Conservation (phyloP, 2,888 invertebrate genomes). For the Oscheius sp. region DNA sequence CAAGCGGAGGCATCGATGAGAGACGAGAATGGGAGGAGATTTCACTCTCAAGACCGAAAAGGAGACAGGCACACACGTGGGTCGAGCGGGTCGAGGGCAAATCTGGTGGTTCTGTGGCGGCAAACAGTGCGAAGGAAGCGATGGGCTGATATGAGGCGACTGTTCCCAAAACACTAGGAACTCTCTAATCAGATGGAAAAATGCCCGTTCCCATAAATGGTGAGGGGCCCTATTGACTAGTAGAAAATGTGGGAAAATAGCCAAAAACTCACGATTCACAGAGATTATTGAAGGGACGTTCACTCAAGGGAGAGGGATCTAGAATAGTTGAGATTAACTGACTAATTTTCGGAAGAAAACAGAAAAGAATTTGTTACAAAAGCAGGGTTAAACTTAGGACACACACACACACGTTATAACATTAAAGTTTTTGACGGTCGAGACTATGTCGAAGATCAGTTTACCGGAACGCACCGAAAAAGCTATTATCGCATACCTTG, state of each 20-base stretch:
- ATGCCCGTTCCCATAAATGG: background rate
- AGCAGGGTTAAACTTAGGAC: background rate
- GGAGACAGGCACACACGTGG: background rate
- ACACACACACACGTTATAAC: background rate
- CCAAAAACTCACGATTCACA: constrained; percentile 17
- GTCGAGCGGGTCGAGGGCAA: constrained; percentile 23
- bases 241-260: background rate
- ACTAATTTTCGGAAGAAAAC: too few relatives aligned
- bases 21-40: background rate
- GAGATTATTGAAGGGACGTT: background rate
- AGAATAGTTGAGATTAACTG: background rate
- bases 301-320: constrained; percentile 28
- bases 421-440: too few relatives aligned
- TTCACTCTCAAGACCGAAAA: background rate
- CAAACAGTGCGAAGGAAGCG: constrained; percentile 33
- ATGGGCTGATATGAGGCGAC: constrained; percentile 37
- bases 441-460: constrained; percentile 11
- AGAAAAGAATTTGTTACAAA: too few relatives aligned
- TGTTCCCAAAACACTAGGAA: constrained; percentile 24
- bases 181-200: constrained; percentile 12
- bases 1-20: background rate
- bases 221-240: background rate
- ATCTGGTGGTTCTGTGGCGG: constrained; percentile 36
- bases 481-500: background rate
- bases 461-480: background rate